phyloP scores from a whole-genome alignment of 2,888 invertebrate species.

The Glomeris marginata region DNA sequence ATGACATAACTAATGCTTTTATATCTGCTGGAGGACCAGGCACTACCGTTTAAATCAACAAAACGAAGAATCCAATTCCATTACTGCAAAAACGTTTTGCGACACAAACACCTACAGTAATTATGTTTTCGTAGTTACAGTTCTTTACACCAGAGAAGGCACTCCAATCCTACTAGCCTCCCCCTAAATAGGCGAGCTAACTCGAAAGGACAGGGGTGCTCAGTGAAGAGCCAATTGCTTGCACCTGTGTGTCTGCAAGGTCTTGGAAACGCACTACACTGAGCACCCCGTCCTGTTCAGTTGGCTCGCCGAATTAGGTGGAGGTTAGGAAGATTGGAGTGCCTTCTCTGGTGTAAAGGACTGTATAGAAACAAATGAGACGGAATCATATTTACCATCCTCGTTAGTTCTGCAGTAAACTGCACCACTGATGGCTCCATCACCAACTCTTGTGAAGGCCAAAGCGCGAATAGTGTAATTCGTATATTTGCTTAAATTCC shows the following conservation, averaged over 20 bases:
- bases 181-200: too few relatives aligned
- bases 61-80: conserved; percentile 2
- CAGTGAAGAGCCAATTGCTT: too few relatives aligned
- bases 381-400: conserved; percentile 43
- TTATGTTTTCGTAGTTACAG: too few relatives aligned
- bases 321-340: too few relatives aligned
- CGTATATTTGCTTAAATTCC: conserved; percentile 63
- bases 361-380: neutral
- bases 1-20: conserved; percentile 82
- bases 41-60: conserved; percentile 38
- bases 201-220: too few relatives aligned
- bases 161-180: too few relatives aligned
- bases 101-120: neutral
- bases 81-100: neutral
- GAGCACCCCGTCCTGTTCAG: too few relatives aligned
- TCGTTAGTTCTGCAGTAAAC: conserved; percentile 70
- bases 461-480: conserved; percentile 75
- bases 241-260: too few relatives aligned
- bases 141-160: too few relatives aligned
- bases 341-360: too few relatives aligned
- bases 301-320: too few relatives aligned
- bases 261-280: too few relatives aligned
- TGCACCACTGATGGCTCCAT: conserved; percentile 60
- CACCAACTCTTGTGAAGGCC: conserved; percentile 71
- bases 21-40: conserved; percentile 87